Conservation (phyloP, 2,888 invertebrate species). For the Parnassius mnemosyne region DNA sequence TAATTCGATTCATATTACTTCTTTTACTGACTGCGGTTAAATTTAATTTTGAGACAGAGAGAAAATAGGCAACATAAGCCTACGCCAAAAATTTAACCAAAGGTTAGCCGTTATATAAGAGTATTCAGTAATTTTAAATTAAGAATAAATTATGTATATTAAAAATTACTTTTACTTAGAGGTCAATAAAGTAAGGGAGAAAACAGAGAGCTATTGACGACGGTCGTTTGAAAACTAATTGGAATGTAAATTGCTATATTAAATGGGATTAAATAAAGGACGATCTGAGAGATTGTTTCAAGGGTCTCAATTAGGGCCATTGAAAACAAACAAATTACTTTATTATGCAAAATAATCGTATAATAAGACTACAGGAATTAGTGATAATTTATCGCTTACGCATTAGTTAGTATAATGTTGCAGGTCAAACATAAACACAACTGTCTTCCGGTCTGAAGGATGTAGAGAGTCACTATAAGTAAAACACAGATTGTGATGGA, state of each 20-base stretch:
- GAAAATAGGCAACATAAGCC: too few relatives aligned
- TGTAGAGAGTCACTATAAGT: too few relatives aligned
- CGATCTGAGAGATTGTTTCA: constrained; percentile 15
- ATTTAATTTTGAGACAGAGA: too few relatives aligned
- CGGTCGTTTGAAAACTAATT: constrained; percentile 20
- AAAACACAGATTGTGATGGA: too few relatives aligned
- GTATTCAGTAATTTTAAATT: too few relatives aligned
- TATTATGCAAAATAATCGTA: constrained; percentile 6
- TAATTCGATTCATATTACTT: too few relatives aligned
- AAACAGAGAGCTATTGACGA: constrained; percentile 18
- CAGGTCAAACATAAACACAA: too few relatives aligned
- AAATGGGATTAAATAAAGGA: constrained; percentile 17
- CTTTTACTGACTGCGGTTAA: too few relatives aligned
- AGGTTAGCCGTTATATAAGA: too few relatives aligned
- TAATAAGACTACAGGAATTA: background rate
- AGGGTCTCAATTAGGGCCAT: constrained; percentile 10
- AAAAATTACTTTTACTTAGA: constrained; percentile 1
- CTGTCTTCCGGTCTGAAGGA: too few relatives aligned
- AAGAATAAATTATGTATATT: background rate
- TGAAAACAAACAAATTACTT: constrained; percentile 18
- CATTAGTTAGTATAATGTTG: too few relatives aligned
- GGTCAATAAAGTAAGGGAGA: constrained; percentile 9
- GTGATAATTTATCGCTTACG: background rate
- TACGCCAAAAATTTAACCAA: too few relatives aligned
- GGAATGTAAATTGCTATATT: constrained; percentile 23